Evolutionary conservation across 2,888 invertebrate species (phyloP), one percentile per base, ranked within the genome.

Genomic region (Hetaerina titia): DNA sequence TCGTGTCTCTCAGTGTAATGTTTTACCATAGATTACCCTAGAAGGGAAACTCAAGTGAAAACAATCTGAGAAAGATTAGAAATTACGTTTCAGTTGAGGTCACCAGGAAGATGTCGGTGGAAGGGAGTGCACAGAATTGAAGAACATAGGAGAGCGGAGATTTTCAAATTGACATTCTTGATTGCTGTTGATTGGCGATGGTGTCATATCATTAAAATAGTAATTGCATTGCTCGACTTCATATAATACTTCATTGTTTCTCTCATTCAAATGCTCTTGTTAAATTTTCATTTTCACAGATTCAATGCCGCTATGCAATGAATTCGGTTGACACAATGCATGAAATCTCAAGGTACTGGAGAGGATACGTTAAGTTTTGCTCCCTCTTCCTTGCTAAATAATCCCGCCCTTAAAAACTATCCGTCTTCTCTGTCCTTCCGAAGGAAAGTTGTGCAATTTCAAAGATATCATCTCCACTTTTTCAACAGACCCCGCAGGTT

Each of bases 401-500:
- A 81, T 81, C 81, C 31, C 31, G 15, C 81, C 81, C 81, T 81
- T 81, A 81, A 81, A 81, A 81, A 81, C 31, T 81, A 81, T 81
- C 25, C 81, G 11, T 25, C 81, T 81, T 31, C 81, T 15, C 81
- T 22, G 25, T 31, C 31, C 22, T 31, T 31, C 11, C 31, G 13
- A 31, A 31, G 81, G 81, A 81, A 81, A 81, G 81, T 81, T 81
- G 81, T 81, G 81, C 81, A 81, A 81, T 81, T 81, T 81, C 81
- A 81, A 81, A 81, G 81, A 81, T 81, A 25, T 81, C 81, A 81
- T 81, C 81, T 81, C 81, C 81, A 81, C 81, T 81, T 81, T 81
- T 81, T 81, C 31, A 81, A 81, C 81, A 81, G 81, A 25, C 81
- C 81, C 81, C 31, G 81, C 81, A 81, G 81, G 31, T 81, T 81